Conservation (phyloP, 2,113 vertebrate genomes). For the Callithrix jacchus region DNA sequence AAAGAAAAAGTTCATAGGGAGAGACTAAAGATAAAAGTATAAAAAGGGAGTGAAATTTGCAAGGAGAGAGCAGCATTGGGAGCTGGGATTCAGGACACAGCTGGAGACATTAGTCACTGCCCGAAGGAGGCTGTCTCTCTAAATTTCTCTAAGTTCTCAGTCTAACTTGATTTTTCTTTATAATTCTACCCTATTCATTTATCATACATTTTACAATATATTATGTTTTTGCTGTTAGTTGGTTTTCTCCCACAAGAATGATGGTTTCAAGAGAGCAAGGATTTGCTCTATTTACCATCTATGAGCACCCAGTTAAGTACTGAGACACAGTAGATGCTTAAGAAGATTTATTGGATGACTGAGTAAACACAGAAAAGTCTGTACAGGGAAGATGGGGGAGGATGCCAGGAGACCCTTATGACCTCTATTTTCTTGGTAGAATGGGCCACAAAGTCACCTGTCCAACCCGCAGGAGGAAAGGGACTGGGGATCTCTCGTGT, state of each 20-base stretch:
- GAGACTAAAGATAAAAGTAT: background rate
- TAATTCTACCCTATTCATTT: background rate
- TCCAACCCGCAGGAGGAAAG: background rate
- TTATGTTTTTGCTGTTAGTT: background rate
- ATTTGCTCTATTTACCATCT: background rate
- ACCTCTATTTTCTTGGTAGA: background rate
- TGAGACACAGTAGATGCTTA: background rate
- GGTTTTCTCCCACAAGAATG: background rate
- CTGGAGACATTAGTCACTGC: background rate
- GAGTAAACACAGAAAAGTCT: background rate
- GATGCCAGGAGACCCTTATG: background rate
- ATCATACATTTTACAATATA: background rate
- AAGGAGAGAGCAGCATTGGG: background rate
- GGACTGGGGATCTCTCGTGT: background rate
- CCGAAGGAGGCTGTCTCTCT: background rate
- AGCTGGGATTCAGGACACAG: background rate
- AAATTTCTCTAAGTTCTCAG: background rate
- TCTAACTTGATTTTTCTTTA: background rate
- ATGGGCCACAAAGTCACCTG: background rate
- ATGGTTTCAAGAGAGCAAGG: background rate
- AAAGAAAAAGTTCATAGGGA: background rate
- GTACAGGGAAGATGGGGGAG: background rate
- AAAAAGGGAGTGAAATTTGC: too few species aligned
- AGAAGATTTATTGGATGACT: background rate
- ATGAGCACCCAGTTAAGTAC: background rate